Evolutionary conservation across 2,113 vertebrate genomes (phyloP).

Genomic region (Lophius piscatorius): DNA sequence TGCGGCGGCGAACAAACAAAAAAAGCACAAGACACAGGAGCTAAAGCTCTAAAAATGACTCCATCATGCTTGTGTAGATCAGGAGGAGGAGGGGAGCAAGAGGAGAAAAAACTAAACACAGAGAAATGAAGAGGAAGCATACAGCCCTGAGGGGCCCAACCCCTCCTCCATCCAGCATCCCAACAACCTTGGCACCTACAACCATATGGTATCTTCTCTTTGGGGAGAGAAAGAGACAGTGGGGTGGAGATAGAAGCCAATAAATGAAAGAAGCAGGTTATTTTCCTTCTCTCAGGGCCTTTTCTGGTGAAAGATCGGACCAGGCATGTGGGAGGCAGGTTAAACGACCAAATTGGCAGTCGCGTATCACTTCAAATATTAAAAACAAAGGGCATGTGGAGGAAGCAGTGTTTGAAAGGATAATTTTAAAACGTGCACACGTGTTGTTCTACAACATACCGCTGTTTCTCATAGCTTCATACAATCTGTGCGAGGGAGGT

Average conservation of each 20-base stretch:
- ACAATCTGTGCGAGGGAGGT: not conserved
- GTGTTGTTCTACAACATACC: too few relatives aligned
- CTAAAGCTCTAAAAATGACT: constrained; percentile 24
- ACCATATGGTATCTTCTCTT: constrained; percentile 65
- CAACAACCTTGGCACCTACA: constrained; percentile 40
- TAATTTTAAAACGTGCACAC: not conserved
- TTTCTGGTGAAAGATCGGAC: not conserved
- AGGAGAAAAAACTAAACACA: constrained; percentile 32
- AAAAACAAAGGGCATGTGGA: not conserved
- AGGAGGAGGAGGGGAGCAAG: not conserved
- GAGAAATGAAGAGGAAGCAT: constrained; percentile 37
- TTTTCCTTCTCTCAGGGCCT: not conserved
- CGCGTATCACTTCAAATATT: too few relatives aligned
- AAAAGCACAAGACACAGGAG: constrained; percentile 36
- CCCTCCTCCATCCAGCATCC: constrained; percentile 36
- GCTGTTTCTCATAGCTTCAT: constrained; percentile 5
- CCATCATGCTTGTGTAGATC: constrained; percentile 44
- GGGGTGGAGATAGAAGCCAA: not conserved
- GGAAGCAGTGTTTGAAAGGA: not conserved
- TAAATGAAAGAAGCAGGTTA: not conserved
- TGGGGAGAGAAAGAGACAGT: constrained; percentile 7
- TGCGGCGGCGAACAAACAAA: constrained; percentile 8
- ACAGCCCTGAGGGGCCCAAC: constrained; percentile 17
- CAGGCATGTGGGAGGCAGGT: too few relatives aligned
- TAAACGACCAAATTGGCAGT: too few relatives aligned